Percentiles rank a stretch among this genome's conserved stretches.
Evolutionary conservation across 2,888 invertebrate genomes (phyloP).

Genomic region (Heteropelma amictum): DNA sequence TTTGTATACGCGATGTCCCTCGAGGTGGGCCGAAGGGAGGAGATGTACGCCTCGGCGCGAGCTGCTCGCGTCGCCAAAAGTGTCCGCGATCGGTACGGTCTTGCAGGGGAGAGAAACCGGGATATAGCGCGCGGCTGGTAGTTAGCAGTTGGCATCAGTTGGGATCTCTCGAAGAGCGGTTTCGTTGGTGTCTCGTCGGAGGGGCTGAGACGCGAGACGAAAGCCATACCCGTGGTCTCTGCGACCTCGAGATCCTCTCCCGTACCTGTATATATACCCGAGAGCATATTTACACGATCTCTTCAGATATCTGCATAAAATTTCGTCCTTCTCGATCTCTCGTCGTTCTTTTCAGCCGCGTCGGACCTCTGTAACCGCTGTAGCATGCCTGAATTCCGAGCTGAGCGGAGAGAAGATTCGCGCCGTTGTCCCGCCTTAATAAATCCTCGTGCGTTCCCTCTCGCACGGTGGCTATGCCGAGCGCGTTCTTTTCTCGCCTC

Average conservation of each 20-base stretch:
- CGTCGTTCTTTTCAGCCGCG: slow-evolving; percentile 30
- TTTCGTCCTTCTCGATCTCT: slow-evolving; percentile 53
- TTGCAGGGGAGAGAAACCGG: slow-evolving; percentile 20
- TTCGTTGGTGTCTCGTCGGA: not conserved
- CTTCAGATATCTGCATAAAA: slow-evolving; percentile 68
- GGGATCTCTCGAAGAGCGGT: slow-evolving; percentile 40
- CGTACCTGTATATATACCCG: slow-evolving; percentile 56
- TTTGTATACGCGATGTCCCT: not conserved
- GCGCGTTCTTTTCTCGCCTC: slow-evolving; percentile 55
- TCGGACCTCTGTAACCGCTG: slow-evolving; percentile 45
- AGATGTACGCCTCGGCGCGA: not conserved
- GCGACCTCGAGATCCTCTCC: slow-evolving; percentile 55
- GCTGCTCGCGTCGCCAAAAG: not conserved
- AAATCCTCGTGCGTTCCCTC: slow-evolving; percentile 66
- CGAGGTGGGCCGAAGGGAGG: slow-evolving; percentile 1
- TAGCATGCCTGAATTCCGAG: slow-evolving; percentile 57
- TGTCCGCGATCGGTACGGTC: slow-evolving; percentile 13
- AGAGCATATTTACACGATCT: slow-evolving; percentile 67
- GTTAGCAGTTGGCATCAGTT: slow-evolving; percentile 53
- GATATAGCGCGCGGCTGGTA: slow-evolving; percentile 37
- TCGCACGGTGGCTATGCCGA: slow-evolving; percentile 53
- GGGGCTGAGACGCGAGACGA: slow-evolving; percentile 10
- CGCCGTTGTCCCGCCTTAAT: slow-evolving; percentile 66
- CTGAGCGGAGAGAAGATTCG: slow-evolving; percentile 52
- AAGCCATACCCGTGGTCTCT: not conserved